phyloP scores from a whole-genome alignment of 2,113 vertebrate genomes.

The Bubalus kerabau region DNA sequence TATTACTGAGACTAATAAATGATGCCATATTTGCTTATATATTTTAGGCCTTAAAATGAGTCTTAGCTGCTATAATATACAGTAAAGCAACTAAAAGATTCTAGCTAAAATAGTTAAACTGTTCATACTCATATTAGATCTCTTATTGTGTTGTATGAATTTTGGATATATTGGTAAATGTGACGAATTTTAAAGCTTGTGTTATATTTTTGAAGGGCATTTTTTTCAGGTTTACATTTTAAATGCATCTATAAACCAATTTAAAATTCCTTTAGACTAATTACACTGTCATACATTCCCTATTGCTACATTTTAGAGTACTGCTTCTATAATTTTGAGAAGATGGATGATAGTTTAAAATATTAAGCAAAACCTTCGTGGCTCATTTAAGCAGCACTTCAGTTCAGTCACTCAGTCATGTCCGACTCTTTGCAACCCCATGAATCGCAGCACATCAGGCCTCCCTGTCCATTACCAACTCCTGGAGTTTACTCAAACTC shows the following conservation, averaged over 20 bases:
- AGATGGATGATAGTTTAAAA: not conserved
- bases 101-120: not conserved
- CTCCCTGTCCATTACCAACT: too few species aligned
- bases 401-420: rapidly evolving
- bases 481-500: too few species aligned
- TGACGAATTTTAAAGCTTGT: conserved; percentile 2
- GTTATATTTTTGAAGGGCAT: not conserved
- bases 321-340: not conserved
- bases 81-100: not conserved
- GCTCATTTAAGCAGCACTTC: not conserved
- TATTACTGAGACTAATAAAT: not conserved
- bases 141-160: not conserved
- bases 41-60: not conserved
- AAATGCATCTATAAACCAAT: not conserved
- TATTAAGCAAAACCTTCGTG: not conserved
- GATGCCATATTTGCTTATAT: not conserved
- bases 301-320: not conserved
- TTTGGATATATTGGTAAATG: conserved; percentile 9
- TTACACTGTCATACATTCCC: not conserved
- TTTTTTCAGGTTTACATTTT: not conserved
- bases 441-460: too few species aligned
- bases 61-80: not conserved
- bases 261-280: conserved; percentile 24
- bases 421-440: too few species aligned
- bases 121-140: not conserved